Base-by-base conservation (phyloP, 2,888 invertebrate genomes). In the Eupithecia insigniata region DNA sequence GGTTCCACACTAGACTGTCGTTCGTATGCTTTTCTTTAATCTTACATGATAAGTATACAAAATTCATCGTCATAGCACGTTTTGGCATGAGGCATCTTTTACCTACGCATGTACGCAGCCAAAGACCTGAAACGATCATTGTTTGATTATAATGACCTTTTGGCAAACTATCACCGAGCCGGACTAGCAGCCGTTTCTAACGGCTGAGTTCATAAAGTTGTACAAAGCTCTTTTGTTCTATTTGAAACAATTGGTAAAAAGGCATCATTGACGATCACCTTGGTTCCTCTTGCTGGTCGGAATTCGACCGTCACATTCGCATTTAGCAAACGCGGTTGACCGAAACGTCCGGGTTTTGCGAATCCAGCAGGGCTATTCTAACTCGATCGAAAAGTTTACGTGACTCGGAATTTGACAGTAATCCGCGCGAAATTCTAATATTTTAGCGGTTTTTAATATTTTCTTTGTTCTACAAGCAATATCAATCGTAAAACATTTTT, bases 191-290 rank as follows among this genome's bases (percentile, higher is more conserved):
- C 36, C 64, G 22, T 64, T 64, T 7, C 36, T 16, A 73, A 51
- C 68, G 43, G 60, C 71, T 69, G 60, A 34, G 66, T 55, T 55
- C 26, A 26, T 55, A 55, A 55, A 26, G 69, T 69, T 28, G 51
- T 67, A 78, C 76, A 78, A 77, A 66, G 83, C 79, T 76, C 85
- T 82, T 90, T 90, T 91, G 90, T 91, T 89, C 81, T 75, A 78
- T 76, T 64, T 66, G 30, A 80, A 87, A 86, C 87, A 84, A 88
- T 87, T 78, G 80, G 83, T 85, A 85, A 87, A 85, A 87, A 85
- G 84, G 83, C 83, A 85, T 81, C 85, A 85, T 87, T 87, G 85
- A 85, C 81, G 82, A 87, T 83, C 84, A 80, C 81, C 83, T 82
- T 79, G 82, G 81, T 87, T 84, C 85, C 85, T 79, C 78, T 5